Percentiles rank a stretch among this genome's conserved stretches.
Evolutionary conservation across 1,140 invertebrate species (phyloP).

Genomic region (Adelges cooleyi): DNA sequence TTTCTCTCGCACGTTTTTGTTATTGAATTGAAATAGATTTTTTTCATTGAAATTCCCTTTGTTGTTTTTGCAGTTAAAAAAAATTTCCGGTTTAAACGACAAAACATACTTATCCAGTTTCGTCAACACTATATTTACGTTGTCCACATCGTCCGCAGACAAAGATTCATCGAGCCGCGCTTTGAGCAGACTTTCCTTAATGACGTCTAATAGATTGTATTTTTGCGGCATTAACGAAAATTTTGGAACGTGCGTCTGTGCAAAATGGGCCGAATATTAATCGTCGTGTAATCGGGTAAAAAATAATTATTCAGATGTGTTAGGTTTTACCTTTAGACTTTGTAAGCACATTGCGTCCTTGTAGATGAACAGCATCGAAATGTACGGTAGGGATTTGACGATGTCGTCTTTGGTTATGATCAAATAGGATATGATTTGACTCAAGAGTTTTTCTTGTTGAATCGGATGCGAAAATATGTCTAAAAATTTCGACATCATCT

Average conservation of each 20-base stretch:
- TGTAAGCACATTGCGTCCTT: not conserved
- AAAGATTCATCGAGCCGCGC: not conserved
- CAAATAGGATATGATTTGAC: conserved; percentile 11
- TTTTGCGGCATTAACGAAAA: not conserved
- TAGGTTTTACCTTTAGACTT: not conserved
- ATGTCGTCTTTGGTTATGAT: not conserved
- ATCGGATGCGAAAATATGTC: not conserved
- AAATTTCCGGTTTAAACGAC: not conserved
- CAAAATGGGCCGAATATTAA: not conserved
- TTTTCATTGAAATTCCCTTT: not conserved
- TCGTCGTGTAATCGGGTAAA: not conserved
- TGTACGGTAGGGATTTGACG: not conserved
- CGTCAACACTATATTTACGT: not conserved
- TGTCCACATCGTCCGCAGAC: not conserved
- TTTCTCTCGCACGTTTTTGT: not conserved
- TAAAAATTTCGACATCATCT: not conserved
- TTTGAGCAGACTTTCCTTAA: not conserved
- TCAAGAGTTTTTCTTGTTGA: not conserved
- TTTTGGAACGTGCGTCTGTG: not conserved
- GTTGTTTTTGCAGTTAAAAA: not conserved
- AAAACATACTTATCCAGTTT: not conserved
- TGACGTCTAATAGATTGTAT: not conserved
- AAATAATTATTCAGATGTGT: not conserved
- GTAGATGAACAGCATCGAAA: not conserved
- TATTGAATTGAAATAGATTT: no score